Conservation (phyloP, 1,140 invertebrate species). For the Microplitis mediator region DNA sequence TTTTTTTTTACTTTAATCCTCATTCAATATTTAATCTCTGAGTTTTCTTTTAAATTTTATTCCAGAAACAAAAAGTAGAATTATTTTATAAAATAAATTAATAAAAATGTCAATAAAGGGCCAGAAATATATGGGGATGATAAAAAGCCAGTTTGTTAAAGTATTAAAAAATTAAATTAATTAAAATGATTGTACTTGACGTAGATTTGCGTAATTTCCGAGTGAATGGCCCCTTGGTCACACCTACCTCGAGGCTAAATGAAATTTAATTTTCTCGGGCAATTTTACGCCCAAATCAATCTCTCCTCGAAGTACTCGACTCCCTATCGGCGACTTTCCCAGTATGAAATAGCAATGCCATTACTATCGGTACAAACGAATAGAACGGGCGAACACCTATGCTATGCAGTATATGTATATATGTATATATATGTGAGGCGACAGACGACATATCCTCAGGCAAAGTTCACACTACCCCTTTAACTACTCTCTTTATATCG, state of each 20-base stretch:
- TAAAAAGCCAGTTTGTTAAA: not conserved
- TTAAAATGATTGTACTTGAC: conserved; percentile 5
- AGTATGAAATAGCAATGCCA: not conserved
- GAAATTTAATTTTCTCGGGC: conserved; percentile 63
- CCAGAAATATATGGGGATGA: too few relatives aligned
- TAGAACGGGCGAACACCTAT: not conserved
- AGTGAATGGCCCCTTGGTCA: conserved; percentile 60
- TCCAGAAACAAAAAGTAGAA: too few relatives aligned
- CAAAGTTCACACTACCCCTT: not conserved
- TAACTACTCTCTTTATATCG: not conserved
- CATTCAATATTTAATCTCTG: conserved; percentile 4
- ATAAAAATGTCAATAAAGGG: too few relatives aligned
- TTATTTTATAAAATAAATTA: too few relatives aligned
- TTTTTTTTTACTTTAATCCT: not conserved
- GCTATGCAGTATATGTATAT: not conserved
- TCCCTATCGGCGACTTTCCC: too few relatives aligned
- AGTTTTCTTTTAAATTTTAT: conserved; percentile 3
- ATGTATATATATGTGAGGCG: not conserved
- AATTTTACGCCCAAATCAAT: conserved; percentile 61
- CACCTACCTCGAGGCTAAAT: conserved; percentile 56
- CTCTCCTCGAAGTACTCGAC: conserved; percentile 22
- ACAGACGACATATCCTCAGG: not conserved
- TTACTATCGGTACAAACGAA: not conserved
- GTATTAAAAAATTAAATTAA: not conserved
- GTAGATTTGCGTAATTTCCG: conserved; percentile 50